A percentile compares a stretch with the other conserved stretches of the same genome.
Conservation (phyloP, 2,797 vertebrate species). For the Melanotaenia maccullochi region DNA sequence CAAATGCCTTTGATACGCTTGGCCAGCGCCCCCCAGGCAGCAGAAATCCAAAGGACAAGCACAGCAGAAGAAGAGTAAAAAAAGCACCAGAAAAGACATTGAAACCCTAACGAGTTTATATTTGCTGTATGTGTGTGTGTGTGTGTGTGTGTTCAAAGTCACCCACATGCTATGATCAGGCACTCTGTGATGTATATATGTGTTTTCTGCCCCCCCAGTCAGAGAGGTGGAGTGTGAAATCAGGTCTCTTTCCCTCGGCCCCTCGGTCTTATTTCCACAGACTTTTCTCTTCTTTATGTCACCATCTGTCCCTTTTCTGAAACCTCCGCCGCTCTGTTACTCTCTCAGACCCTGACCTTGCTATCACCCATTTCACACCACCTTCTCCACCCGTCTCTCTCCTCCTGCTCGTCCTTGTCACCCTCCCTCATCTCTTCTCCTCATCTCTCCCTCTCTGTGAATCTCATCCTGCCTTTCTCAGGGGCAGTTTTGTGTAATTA, state of each 20-base stretch:
- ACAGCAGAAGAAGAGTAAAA: slow-evolving; percentile 57
- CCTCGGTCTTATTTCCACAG: slow-evolving; percentile 47
- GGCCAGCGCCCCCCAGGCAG: slow-evolving; percentile 56
- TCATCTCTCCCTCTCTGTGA: slow-evolving; percentile 14
- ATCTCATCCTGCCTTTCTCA: slow-evolving; percentile 58
- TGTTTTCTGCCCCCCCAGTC: slow-evolving; percentile 43
- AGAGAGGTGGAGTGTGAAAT: slow-evolving; percentile 63
- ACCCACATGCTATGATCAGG: slow-evolving; percentile 58
- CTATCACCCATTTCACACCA: slow-evolving; percentile 64
- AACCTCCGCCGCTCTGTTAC: slow-evolving; percentile 40
- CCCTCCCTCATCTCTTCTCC: slow-evolving; percentile 38
- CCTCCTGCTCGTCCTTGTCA: slow-evolving; percentile 31
- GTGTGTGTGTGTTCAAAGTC: slow-evolving; percentile 64
- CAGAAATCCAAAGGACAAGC: slow-evolving; percentile 60
- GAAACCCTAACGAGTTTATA: slow-evolving; percentile 48
- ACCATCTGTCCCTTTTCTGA: slow-evolving; percentile 60
- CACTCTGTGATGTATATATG: slow-evolving; percentile 42
- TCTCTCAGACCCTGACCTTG: slow-evolving; percentile 72
- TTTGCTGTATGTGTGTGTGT: slow-evolving; percentile 9
- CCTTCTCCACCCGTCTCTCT: slow-evolving; percentile 34
- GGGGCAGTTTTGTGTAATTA: slow-evolving; percentile 79
- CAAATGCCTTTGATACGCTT: slow-evolving; percentile 78
- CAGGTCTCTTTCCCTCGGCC: slow-evolving; percentile 42
- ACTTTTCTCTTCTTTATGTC: slow-evolving; percentile 39
- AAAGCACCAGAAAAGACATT: slow-evolving; percentile 53